Percentiles rank a stretch among this genome's conserved stretches.
Evolutionary conservation across 2,113 vertebrate species (phyloP).

Genomic region (Cyprinodon variegatus): DNA sequence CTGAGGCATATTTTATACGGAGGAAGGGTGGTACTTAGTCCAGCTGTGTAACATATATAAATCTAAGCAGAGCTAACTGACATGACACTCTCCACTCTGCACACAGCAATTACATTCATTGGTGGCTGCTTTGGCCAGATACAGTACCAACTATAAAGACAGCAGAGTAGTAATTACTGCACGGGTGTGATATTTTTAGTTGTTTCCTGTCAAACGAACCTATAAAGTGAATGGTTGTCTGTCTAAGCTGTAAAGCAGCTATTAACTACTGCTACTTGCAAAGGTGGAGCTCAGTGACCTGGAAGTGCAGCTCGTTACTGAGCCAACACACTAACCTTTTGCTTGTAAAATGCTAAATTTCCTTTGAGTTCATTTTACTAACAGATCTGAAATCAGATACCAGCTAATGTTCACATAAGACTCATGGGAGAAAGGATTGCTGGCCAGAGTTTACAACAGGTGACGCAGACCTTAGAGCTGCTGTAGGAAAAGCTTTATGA

Average conservation of each 20-base stretch:
- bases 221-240: constrained; percentile 74
- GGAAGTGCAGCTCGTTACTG: constrained; percentile 19
- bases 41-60: constrained; percentile 74
- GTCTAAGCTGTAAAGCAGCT: constrained; percentile 59
- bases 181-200: constrained; percentile 82
- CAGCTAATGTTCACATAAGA: not conserved
- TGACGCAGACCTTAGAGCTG: not conserved
- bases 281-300: constrained; percentile 42
- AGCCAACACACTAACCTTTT: constrained; percentile 30
- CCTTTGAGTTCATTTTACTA: constrained; percentile 1
- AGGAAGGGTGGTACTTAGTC: constrained; percentile 66
- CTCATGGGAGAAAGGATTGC: not conserved
- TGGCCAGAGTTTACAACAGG: not conserved
- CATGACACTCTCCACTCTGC: constrained; percentile 71
- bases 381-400: constrained; percentile 3
- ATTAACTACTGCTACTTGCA: constrained; percentile 53
- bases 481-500: not conserved
- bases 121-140: constrained; percentile 76
- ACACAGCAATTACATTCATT: constrained; percentile 81
- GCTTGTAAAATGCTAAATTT: constrained; percentile 31
- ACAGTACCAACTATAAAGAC: constrained; percentile 78
- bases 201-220: constrained; percentile 75
- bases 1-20: constrained; percentile 55
- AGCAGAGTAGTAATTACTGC: constrained; percentile 78
- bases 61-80: constrained; percentile 74